Evolutionary conservation across 2,113 vertebrate genomes (phyloP).

Genomic region (Pelobates fuscus): DNA sequence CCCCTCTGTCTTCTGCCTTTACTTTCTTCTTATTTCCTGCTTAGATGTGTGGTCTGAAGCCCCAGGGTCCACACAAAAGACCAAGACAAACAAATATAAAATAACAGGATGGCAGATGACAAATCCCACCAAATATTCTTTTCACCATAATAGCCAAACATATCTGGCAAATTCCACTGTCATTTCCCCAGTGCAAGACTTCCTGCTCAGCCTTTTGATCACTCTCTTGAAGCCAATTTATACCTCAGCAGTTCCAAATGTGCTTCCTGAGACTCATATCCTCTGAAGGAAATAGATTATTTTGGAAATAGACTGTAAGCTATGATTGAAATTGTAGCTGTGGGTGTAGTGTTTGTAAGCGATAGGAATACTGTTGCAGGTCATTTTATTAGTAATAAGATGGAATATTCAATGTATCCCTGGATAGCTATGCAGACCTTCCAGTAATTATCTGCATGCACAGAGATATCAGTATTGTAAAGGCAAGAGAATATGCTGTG

Average conservation of each 20-base stretch:
- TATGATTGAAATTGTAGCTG: conserved; percentile 47
- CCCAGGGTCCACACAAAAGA: conserved; percentile 1
- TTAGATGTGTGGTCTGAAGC: conserved; percentile 25
- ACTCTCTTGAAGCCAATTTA: conserved; percentile 47
- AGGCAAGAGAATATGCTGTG: conserved; percentile 8
- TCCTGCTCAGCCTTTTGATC: conserved; percentile 48
- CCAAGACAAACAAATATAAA: conserved; percentile 21
- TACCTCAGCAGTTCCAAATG: conserved; percentile 45
- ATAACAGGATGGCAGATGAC: conserved; percentile 39
- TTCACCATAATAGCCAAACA: conserved; percentile 50
- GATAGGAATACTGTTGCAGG: conserved; percentile 45
- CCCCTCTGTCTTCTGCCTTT: conserved; percentile 29
- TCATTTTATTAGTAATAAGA: conserved; percentile 47
- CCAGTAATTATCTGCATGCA: conserved; percentile 43
- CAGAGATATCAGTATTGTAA: conserved; percentile 44
- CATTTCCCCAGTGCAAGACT: conserved; percentile 46
- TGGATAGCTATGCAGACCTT: conserved; percentile 33
- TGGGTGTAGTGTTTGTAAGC: conserved; percentile 40
- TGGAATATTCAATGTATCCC: conserved; percentile 39
- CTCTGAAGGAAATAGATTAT: conserved; percentile 46
- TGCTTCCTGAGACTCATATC: conserved; percentile 51
- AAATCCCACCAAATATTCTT: conserved; percentile 51
- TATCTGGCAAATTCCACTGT: conserved; percentile 38
- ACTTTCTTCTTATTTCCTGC: conserved; percentile 32
- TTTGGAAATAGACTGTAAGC: conserved; percentile 47